Percentiles rank a stretch among this genome's conserved stretches.
Evolutionary conservation across 2,113 vertebrate species (phyloP).

Genomic region (Notiomystis cincta): DNA sequence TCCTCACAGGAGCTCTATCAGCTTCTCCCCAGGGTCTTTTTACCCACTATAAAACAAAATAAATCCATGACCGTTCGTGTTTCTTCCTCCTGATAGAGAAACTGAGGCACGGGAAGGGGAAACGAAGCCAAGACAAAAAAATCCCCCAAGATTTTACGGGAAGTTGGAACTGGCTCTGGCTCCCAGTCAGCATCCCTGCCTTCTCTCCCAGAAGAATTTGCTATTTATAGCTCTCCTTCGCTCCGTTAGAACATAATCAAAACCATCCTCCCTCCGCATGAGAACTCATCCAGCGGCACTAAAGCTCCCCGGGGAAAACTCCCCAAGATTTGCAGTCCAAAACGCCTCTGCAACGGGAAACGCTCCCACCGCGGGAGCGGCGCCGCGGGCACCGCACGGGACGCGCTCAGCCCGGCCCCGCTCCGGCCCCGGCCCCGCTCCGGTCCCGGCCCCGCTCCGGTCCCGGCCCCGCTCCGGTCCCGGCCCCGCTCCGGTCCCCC

Average conservation of each 20-base stretch:
- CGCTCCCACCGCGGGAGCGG: fast-evolving
- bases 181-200: background rate
- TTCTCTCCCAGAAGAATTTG: background rate
- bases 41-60: fast-evolving
- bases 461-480: background rate
- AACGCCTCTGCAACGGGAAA: background rate
- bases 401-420: fast-evolving
- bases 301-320: background rate
- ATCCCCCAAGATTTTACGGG: background rate
- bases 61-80: fast-evolving
- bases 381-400: fast-evolving
- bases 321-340: fast-evolving
- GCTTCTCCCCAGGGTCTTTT: background rate
- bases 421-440: too few species aligned
- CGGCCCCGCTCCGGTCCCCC: background rate
- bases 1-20: fast-evolving
- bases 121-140: background rate
- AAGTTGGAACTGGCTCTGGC: background rate
- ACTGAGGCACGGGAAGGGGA: background rate
- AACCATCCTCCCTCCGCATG: background rate
- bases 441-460: too few species aligned
- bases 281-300: background rate
- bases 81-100: background rate
- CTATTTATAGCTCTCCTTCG: background rate
- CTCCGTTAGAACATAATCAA: background rate